Evolutionary conservation across 2,797 vertebrate species (phyloP).

Genomic region (Enteromius mattozi): DNA sequence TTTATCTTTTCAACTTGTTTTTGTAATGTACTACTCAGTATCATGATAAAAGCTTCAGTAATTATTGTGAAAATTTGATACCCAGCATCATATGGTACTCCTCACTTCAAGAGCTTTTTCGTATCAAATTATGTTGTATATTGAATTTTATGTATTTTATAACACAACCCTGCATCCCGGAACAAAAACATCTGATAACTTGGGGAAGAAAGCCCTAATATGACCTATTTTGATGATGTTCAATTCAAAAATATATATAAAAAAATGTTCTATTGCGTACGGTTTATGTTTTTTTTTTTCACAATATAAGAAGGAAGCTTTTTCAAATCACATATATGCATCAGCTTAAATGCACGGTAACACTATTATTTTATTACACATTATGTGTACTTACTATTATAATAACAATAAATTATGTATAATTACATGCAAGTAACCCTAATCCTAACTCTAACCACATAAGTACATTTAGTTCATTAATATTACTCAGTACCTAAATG

Average conservation of each 20-base stretch:
- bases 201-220: neutral
- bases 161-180: neutral
- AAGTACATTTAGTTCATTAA: neutral
- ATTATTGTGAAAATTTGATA: too few species aligned
- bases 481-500: neutral
- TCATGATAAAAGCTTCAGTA: too few species aligned
- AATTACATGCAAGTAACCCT: neutral
- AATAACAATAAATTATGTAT: neutral
- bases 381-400: neutral
- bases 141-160: neutral
- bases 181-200: neutral
- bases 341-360: neutral
- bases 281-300: neutral
- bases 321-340: neutral
- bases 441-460: too few species aligned
- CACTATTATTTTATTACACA: neutral
- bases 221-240: neutral
- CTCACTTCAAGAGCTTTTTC: neutral
- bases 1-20: neutral
- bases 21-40: neutral
- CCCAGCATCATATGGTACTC: neutral
- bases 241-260: neutral
- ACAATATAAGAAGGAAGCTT: neutral
- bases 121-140: neutral
- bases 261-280: neutral